A percentile compares a stretch with the other conserved stretches of the same genome.
phyloP scores from a whole-genome alignment of 2,113 vertebrate genomes.

The Neodon shergylaensis region DNA sequence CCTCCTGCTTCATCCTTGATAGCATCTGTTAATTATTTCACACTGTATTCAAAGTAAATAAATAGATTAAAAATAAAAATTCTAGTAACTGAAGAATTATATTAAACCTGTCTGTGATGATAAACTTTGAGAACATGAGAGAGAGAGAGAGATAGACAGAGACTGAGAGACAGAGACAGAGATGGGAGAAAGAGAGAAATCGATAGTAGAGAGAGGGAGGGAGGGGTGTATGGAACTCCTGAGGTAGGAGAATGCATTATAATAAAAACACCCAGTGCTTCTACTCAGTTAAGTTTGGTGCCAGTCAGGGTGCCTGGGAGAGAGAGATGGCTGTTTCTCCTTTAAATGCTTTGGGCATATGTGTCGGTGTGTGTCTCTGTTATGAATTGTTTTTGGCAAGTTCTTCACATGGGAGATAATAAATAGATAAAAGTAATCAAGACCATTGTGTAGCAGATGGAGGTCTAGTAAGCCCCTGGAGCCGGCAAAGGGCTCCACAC shows the following conservation, averaged over 20 bases:
- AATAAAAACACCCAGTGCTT: background rate
- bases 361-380: background rate
- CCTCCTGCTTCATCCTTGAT: background rate
- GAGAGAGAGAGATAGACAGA: background rate
- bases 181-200: background rate
- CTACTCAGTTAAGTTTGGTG: background rate
- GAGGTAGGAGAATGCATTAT: background rate
- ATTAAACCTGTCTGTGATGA: background rate
- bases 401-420: background rate
- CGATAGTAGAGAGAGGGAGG: background rate
- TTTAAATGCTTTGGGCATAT: background rate
- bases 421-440: background rate
- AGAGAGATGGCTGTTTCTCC: fast-evolving
- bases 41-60: background rate
- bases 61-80: background rate
- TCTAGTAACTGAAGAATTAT: background rate
- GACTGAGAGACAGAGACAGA: background rate
- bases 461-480: fast-evolving
- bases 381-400: background rate
- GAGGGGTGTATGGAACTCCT: background rate
- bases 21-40: background rate
- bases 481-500: fast-evolving
- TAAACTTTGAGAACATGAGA: background rate
- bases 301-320: background rate
- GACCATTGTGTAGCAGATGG: fast-evolving